A percentile compares a stretch with the other conserved stretches of the same genome.
Conservation (phyloP, 2,797 vertebrate genomes). For the Pelodytes ibericus region DNA sequence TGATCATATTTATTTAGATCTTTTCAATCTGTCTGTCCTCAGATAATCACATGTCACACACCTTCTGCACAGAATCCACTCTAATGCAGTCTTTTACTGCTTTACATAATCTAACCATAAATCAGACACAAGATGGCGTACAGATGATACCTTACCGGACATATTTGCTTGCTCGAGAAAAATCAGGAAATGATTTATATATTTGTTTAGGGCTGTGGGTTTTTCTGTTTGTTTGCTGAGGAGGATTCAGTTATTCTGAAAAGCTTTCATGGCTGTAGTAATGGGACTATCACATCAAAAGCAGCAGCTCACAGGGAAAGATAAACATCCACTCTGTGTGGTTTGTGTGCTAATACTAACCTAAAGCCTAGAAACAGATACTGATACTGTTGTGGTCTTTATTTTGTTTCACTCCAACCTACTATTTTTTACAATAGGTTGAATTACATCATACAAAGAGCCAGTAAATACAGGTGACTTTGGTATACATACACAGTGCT, state of each 20-base stretch:
- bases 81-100: background rate
- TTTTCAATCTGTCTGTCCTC: background rate
- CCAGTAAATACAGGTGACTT: too few species aligned
- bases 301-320: too few species aligned
- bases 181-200: background rate
- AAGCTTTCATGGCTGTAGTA: background rate
- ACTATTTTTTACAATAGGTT: too few species aligned
- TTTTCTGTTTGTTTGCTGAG: background rate
- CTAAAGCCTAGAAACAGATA: too few species aligned
- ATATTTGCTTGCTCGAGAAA: background rate
- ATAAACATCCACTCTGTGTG: too few species aligned
- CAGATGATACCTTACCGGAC: background rate
- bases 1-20: background rate
- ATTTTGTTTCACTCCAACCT: too few species aligned
- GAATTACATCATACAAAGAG: too few species aligned
- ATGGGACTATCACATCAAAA: background rate
- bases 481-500: too few species aligned
- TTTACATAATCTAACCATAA: slow-evolving; percentile 2
- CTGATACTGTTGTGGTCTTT: too few species aligned
- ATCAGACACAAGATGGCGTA: slow-evolving; percentile 22
- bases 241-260: background rate
- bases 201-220: background rate
- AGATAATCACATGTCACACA: background rate
- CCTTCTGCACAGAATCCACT: background rate
- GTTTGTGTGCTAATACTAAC: too few species aligned